Percentiles rank a stretch among this genome's conserved stretches.
phyloP scores from a whole-genome alignment of 2,797 vertebrate species.

The Fringilla coelebs region DNA sequence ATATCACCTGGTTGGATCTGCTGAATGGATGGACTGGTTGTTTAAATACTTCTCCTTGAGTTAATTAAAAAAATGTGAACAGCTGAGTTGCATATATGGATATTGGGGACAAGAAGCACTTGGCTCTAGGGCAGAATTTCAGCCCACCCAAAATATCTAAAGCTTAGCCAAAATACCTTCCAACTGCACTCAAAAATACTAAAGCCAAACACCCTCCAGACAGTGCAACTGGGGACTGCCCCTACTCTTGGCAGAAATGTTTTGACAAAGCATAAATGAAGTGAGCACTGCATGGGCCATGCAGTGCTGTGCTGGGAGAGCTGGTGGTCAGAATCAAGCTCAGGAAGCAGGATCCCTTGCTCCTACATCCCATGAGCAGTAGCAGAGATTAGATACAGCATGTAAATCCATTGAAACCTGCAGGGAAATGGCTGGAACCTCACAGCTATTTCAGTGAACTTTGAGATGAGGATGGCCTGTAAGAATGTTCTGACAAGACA shows the following conservation, averaged over 20 bases:
- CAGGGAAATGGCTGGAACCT: not conserved
- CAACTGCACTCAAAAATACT: rapidly evolving
- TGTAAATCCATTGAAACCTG: not conserved
- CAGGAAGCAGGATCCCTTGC: not conserved
- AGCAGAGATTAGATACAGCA: not conserved
- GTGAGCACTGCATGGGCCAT: not conserved
- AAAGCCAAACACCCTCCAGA: not conserved
- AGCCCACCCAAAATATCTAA: not conserved
- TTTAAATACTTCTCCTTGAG: not conserved
- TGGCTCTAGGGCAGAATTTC: not conserved
- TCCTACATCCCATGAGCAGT: not conserved
- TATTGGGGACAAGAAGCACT: not conserved
- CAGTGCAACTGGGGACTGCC: rapidly evolving
- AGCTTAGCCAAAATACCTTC: not conserved
- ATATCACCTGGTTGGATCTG: not conserved
- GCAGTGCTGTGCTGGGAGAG: not conserved
- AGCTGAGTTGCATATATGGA: not conserved
- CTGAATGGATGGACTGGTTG: not conserved
- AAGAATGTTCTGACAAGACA: not conserved
- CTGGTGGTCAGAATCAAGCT: not conserved
- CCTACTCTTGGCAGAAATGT: not conserved
- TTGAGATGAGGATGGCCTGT: not conserved
- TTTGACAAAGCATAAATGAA: not conserved
- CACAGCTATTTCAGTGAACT: not conserved
- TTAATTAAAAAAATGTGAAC: not conserved